These are phyloP conservation scores for Cetoscarus ocellatus DNA, from an alignment of 2,797 vertebrate genomes.

Conservation along the genomic window DNA sequence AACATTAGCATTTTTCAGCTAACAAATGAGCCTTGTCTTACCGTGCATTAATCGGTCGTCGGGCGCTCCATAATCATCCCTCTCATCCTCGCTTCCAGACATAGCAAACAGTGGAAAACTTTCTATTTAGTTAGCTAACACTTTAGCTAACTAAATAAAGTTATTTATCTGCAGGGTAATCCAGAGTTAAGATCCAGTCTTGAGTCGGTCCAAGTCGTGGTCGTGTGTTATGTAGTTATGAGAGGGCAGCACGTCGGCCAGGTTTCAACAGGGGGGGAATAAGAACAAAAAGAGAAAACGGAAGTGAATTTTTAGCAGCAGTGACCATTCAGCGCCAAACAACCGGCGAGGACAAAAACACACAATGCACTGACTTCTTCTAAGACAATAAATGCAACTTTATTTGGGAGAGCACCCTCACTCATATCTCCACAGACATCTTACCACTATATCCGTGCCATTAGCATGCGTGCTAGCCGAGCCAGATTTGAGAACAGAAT, in stretches of 20 bases:
- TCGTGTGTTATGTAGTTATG: constrained; percentile 39
- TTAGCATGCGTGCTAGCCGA: constrained; percentile 79
- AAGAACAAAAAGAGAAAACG: constrained; percentile 74
- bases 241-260: constrained; percentile 47
- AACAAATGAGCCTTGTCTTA: constrained; percentile 71
- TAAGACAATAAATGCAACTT: constrained; percentile 47
- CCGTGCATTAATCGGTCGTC: constrained; percentile 84
- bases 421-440: constrained; percentile 59
- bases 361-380: constrained; percentile 13
- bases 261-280: constrained; percentile 54
- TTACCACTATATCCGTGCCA: constrained; percentile 58
- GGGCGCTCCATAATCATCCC: constrained; percentile 82
- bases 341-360: constrained; percentile 23
- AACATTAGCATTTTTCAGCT: constrained; percentile 68
- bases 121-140: constrained; percentile 79
- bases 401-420: constrained; percentile 38
- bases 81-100: constrained; percentile 88
- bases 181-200: constrained; percentile 71
- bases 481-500: constrained; percentile 43
- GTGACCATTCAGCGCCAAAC: constrained; percentile 22
- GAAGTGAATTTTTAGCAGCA: constrained; percentile 71
- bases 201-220: constrained; percentile 63
- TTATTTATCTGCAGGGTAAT: constrained; percentile 51
- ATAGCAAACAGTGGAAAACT: constrained; percentile 70
- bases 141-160: constrained; percentile 79